Conservation (phyloP, 2,113 vertebrate species). For the Sterna hirundo region DNA sequence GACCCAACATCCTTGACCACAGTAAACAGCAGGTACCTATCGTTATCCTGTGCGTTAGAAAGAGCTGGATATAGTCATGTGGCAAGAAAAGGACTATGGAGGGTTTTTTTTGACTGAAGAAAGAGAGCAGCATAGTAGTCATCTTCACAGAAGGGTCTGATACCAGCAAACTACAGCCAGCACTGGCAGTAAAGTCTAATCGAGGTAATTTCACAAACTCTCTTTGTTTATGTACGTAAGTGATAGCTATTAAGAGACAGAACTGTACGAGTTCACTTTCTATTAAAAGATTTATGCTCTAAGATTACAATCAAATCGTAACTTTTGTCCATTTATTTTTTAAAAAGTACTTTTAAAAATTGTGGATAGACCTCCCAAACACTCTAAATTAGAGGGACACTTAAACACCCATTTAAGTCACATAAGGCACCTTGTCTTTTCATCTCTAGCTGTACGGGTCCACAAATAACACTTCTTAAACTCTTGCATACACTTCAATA, state of each 20-base stretch:
- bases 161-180: neutral
- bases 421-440: neutral
- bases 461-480: neutral
- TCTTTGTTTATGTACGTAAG: neutral
- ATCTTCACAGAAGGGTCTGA: neutral
- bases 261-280: neutral
- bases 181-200: neutral
- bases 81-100: neutral
- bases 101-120: neutral
- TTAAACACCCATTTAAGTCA: neutral
- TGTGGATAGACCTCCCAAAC: neutral
- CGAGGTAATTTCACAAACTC: neutral
- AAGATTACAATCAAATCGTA: neutral
- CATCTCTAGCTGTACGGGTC: neutral
- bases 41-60: neutral
- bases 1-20: neutral
- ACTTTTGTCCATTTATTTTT: neutral
- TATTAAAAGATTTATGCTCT: neutral
- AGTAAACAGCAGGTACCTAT: neutral
- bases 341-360: neutral
- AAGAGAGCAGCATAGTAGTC: neutral
- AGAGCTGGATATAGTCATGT: neutral
- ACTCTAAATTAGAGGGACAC: neutral
- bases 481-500: neutral
- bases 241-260: neutral